Conservation (phyloP, 2,113 vertebrate genomes). For the Alaudala cheleensis region DNA sequence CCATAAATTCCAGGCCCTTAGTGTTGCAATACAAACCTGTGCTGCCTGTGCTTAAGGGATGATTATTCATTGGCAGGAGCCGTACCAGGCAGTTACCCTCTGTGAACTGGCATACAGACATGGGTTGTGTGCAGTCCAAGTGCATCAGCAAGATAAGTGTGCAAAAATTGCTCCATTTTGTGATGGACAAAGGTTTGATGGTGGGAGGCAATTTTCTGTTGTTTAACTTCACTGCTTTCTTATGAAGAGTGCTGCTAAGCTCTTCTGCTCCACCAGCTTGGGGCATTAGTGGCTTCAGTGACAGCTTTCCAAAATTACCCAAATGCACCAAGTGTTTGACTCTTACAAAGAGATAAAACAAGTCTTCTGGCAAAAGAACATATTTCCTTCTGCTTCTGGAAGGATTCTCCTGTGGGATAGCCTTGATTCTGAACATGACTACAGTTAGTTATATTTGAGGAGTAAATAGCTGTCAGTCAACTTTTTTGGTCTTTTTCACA, state of each 20-base stretch:
- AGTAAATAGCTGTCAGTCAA: background rate
- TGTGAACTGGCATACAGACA: background rate
- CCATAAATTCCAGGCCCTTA: background rate
- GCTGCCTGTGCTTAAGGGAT: background rate
- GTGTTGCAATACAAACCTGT: background rate
- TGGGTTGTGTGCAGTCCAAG: background rate
- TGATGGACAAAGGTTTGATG: background rate
- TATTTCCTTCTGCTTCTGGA: background rate
- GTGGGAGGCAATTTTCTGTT: background rate
- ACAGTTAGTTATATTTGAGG: background rate
- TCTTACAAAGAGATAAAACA: background rate
- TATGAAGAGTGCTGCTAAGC: background rate
- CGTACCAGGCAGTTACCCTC: background rate
- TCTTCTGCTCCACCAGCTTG: background rate
- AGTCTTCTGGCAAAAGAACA: background rate
- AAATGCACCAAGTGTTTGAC: background rate
- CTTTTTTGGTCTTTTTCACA: background rate
- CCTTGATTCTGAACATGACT: background rate
- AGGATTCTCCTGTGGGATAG: background rate
- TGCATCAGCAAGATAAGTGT: background rate
- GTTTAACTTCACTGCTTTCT: background rate
- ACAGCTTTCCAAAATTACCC: background rate
- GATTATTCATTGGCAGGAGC: background rate
- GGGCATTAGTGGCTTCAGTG: background rate
- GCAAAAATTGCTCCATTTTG: background rate